Conservation (phyloP, 1,140 invertebrate species). For the Orchestia grillus region DNA sequence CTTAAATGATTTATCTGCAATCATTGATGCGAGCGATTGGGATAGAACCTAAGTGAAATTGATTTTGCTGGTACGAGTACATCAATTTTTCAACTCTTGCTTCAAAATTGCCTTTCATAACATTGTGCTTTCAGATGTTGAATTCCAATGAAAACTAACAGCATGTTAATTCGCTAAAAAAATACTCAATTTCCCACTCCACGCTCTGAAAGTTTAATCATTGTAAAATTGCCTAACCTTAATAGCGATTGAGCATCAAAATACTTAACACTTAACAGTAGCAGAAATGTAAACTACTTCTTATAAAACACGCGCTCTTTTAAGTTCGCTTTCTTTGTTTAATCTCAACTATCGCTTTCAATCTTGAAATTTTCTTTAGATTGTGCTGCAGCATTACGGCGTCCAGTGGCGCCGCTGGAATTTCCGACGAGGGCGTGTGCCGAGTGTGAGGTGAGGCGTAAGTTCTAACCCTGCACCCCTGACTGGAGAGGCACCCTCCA, state of each 20-base stretch:
- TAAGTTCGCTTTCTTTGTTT: not conserved
- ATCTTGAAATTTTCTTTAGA: not conserved
- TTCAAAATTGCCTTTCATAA: too few relatives aligned
- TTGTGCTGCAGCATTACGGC: not conserved
- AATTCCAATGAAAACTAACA: too few relatives aligned
- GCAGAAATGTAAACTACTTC: not conserved
- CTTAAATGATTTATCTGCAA: too few relatives aligned
- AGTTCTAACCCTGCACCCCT: not conserved
- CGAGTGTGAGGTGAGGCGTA: not conserved
- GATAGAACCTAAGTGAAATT: too few relatives aligned
- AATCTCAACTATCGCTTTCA: not conserved
- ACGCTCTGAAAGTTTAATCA: too few relatives aligned
- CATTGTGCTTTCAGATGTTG: too few relatives aligned
- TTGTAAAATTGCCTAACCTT: too few relatives aligned
- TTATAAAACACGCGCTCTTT: not conserved
- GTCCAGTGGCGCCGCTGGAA: not conserved
- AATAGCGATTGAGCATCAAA: not conserved
- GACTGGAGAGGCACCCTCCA: not conserved
- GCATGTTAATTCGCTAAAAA: too few relatives aligned
- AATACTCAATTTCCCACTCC: too few relatives aligned
- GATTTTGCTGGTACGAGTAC: too few relatives aligned
- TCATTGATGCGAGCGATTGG: too few relatives aligned
- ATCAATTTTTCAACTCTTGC: too few relatives aligned
- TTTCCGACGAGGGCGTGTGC: not conserved
- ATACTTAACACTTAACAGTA: not conserved